Conservation (phyloP, 2,797 vertebrate species). For the Parauchenoglanis ngamensis region DNA sequence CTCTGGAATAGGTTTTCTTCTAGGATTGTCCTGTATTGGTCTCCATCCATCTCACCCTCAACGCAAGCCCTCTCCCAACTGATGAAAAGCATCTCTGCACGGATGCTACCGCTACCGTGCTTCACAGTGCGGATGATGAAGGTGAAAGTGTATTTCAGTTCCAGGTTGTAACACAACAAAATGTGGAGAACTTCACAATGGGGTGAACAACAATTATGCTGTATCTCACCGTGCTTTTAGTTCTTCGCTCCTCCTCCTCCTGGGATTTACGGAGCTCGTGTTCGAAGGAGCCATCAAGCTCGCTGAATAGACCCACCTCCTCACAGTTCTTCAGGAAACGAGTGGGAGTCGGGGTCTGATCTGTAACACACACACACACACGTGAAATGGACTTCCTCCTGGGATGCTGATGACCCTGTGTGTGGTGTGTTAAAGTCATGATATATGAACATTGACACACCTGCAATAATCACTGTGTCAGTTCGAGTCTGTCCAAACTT, state of each 20-base stretch:
- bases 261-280: slow-evolving; percentile 91
- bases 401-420: not conserved
- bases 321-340: slow-evolving; percentile 98
- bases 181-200: not conserved
- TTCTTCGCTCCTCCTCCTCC: slow-evolving; percentile 84
- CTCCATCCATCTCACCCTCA: not conserved
- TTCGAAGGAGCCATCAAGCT: slow-evolving; percentile 92
- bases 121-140: not conserved
- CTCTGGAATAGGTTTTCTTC: not conserved
- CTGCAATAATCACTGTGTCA: slow-evolving; percentile 80
- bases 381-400: not conserved
- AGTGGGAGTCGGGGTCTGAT: slow-evolving; percentile 96
- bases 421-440: not conserved
- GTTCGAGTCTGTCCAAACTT: slow-evolving; percentile 90
- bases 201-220: not conserved
- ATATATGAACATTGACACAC: slow-evolving; percentile 56
- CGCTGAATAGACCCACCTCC: slow-evolving; percentile 96
- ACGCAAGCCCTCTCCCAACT: not conserved
- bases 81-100: not conserved
- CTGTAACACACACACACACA: slow-evolving; percentile 67
- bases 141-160: not conserved
- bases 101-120: not conserved
- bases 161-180: not conserved
- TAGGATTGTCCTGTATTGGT: not conserved
- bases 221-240: slow-evolving; percentile 68